These are phyloP conservation scores for Chalcosyrphus nemorum DNA, from an alignment of 2,888 invertebrate genomes.

Conservation along the genomic window DNA sequence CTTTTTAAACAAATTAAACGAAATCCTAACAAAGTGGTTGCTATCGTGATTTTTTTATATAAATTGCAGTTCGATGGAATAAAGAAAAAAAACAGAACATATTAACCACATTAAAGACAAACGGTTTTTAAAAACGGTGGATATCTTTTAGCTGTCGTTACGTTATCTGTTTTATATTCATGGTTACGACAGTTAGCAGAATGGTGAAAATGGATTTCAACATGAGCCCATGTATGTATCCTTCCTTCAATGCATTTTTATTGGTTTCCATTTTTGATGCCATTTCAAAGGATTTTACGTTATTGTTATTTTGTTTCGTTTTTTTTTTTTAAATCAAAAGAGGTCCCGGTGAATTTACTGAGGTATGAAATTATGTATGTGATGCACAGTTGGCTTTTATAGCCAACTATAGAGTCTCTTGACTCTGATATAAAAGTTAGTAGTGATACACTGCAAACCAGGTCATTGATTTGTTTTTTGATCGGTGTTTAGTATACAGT, in stretches of 20 bases:
- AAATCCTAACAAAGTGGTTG: conserved; percentile 7
- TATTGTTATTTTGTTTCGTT: background rate
- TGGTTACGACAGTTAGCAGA: conserved; percentile 30
- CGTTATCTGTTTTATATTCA: conserved; percentile 14
- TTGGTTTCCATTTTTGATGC: conserved; percentile 6
- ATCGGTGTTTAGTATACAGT: no score
- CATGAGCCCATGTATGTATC: conserved; percentile 37
- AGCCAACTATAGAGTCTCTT: no score
- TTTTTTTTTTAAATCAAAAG: background rate
- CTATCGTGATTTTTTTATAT: conserved; percentile 18
- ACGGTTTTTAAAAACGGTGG: conserved; percentile 12
- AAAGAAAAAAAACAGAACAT: background rate
- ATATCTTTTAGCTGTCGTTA: conserved; percentile 3
- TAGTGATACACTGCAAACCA: no score
- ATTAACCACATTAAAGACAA: background rate
- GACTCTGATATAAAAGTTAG: no score
- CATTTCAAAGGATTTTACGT: background rate
- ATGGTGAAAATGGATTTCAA: conserved; percentile 39
- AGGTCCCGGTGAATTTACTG: background rate
- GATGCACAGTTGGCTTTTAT: background rate
- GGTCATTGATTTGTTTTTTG: no score
- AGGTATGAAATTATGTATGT: background rate
- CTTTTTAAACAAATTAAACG: conserved; percentile 7
- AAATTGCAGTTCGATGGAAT: background rate
- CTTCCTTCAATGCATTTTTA: conserved; percentile 15